Conservation (phyloP, 2,113 vertebrate species). For the Mus spicilegus region DNA sequence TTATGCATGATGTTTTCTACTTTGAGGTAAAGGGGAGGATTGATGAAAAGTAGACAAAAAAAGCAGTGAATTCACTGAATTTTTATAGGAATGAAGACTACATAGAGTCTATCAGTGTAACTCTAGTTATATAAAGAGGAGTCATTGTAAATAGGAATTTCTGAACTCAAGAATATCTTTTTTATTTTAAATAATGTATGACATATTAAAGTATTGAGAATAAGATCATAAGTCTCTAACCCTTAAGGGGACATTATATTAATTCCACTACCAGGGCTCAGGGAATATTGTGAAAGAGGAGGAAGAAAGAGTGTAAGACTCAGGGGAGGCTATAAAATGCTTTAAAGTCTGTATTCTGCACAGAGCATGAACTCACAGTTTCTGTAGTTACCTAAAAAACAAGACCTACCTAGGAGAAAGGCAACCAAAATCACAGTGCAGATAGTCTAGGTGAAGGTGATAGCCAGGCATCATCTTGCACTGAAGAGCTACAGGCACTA, state of each 20-base stretch:
- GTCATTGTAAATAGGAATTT: neutral
- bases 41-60: neutral
- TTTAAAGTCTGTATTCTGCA: neutral
- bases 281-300: neutral
- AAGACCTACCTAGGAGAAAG: too few relatives aligned
- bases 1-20: neutral
- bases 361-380: too few relatives aligned
- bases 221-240: neutral
- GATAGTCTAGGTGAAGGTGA: too few relatives aligned
- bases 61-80: neutral
- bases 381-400: neutral
- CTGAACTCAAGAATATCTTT: constrained; percentile 15
- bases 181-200: constrained; percentile 21
- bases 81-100: constrained; percentile 10
- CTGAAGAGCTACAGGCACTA: neutral
- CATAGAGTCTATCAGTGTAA: constrained; percentile 9
- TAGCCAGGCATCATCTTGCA: neutral
- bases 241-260: too few relatives aligned
- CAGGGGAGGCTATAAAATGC: too few relatives aligned
- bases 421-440: neutral
- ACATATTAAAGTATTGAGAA: neutral
- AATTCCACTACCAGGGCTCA: neutral
- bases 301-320: neutral
- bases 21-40: neutral
- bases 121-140: constrained; percentile 41